Percentiles rank a stretch among this genome's conserved stretches.
These are phyloP conservation scores for Diadegma fenestrale DNA, from an alignment of 2,888 invertebrate species.

Conservation along the genomic window DNA sequence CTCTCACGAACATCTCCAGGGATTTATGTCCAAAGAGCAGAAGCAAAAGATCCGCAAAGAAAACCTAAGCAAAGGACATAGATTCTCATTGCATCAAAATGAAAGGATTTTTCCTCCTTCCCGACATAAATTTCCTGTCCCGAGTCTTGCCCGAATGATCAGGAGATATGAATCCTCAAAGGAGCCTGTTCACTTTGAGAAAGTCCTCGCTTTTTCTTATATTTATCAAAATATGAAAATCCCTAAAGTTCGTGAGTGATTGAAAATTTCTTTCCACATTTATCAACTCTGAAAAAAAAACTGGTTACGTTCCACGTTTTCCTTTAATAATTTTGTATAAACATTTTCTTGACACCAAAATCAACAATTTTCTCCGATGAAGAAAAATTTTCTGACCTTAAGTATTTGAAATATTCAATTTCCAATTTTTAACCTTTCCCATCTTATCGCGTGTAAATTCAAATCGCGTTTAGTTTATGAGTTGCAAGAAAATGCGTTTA, in stretches of 20 bases:
- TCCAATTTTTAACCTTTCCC: no score
- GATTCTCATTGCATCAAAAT: conserved; percentile 17
- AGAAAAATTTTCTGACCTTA: no score
- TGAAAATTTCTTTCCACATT: not conserved
- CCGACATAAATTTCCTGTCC: not conserved
- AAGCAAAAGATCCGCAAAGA: conserved; percentile 4
- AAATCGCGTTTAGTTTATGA: no score
- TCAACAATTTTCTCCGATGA: no score
- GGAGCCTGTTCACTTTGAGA: not conserved
- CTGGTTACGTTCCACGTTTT: not conserved
- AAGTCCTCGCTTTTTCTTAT: not conserved
- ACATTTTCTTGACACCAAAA: no score
- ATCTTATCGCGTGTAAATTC: no score
- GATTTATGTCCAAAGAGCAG: conserved; percentile 22
- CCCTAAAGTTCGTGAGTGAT: not conserved
- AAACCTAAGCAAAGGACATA: not conserved
- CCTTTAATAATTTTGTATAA: no score
- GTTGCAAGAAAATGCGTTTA: no score
- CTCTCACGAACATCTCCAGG: conserved; percentile 37
- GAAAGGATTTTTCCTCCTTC: not conserved
- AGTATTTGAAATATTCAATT: no score
- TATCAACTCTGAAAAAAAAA: not conserved
- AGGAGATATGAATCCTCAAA: not conserved
- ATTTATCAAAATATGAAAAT: not conserved
- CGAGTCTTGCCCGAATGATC: not conserved